Evolutionary conservation across 1,140 invertebrate genomes (phyloP), one percentile per base, ranked within the genome.

Genomic region (Thrips palmi): DNA sequence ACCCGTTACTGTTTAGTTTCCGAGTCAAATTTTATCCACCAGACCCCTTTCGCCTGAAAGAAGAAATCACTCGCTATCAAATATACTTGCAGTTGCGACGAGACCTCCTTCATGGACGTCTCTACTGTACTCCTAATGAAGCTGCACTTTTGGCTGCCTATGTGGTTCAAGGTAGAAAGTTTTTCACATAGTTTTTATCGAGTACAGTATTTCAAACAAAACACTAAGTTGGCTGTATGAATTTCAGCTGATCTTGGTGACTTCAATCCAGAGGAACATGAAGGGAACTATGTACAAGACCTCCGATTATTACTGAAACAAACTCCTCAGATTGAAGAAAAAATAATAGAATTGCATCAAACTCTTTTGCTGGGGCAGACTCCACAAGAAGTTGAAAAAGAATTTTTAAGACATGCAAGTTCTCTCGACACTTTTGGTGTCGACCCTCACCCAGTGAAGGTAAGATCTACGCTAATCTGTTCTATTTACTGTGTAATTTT

Each of bases 391-490:
- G 77, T 85, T 3, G 87, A 92, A 60, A 70, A 68, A 20, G 70
- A 74, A 42, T 93, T 93, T 56, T 65, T 93, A 20, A 80, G 77
- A 57, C 77, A 87, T 49, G 86, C 89, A 14, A 77, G 80, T 21
- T 71, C 78, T 38, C 63, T 97, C 24, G 92, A 96, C 51, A 94
- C 91, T 0, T 97, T 97, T 54, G 93, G 92, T 10, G 80, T 97
- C 20, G 92, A 97, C 64, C 93, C 92, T 2, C 87, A 97, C 68
- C 82, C 86, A 35, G 89, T 97, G n/a, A 97, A 96, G 70, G 88
- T 89, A 57, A 57, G 42, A 27, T 23, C 4, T 6, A 35, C 8
- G 18, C 6, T 7, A 10, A 32, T 32, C 12, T 32, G 6, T 32
- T 17, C 22, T 34, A 34, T 15, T 17, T 34, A n/a, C 2, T 14